Conservation (phyloP, 2,888 invertebrate species). For the Eustalomyia histrio region DNA sequence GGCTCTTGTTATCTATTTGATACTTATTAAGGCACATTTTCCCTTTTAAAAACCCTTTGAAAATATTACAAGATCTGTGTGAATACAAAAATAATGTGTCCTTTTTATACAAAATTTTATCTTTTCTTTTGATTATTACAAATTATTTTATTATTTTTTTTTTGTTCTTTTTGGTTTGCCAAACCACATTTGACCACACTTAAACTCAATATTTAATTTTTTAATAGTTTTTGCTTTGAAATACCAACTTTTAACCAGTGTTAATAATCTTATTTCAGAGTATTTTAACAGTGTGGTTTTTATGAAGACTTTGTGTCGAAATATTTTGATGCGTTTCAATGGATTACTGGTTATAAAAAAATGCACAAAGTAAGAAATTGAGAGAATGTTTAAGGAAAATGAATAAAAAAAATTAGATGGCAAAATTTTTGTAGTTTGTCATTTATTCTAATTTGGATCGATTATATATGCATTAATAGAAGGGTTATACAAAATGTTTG, state of each 20-base stretch:
- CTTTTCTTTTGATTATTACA: slow-evolving; percentile 24
- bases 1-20: slow-evolving; percentile 56
- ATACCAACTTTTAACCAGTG: slow-evolving; percentile 54
- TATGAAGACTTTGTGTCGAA: slow-evolving; percentile 7
- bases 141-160: slow-evolving; percentile 21
- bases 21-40: slow-evolving; percentile 36
- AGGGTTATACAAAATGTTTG: no score
- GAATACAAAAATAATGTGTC: slow-evolving; percentile 15
- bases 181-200: slow-evolving; percentile 38
- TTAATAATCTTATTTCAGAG: slow-evolving; percentile 46
- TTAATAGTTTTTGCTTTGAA: slow-evolving; percentile 44
- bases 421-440: no score
- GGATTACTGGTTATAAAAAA: neutral
- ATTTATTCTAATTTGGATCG: no score
- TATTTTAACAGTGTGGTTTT: slow-evolving; percentile 51
- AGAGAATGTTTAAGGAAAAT: no score
- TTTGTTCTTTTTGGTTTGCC: slow-evolving; percentile 15
- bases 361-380: neutral
- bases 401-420: no score
- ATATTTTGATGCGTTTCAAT: slow-evolving; percentile 46
- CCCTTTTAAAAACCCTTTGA: neutral
- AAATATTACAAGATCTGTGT: neutral
- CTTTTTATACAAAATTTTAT: slow-evolving; percentile 5
- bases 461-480: no score
- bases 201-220: slow-evolving; percentile 10